These are phyloP conservation scores for Anarhynchus alexandrinus DNA, from an alignment of 2,113 vertebrate genomes.

Conservation along the genomic window DNA sequence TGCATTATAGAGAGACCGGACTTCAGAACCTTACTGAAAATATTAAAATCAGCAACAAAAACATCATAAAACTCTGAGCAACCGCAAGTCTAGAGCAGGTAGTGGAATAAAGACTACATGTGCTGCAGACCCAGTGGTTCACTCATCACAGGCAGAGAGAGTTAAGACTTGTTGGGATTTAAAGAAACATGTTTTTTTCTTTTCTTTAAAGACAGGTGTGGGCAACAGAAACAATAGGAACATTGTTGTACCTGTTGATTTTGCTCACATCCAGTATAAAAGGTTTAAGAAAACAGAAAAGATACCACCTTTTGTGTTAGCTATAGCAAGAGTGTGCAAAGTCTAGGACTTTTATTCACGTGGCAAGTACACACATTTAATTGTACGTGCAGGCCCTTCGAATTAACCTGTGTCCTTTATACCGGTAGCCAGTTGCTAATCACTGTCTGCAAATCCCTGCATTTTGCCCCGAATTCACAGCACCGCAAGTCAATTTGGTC, in stretches of 20 bases:
- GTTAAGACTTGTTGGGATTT: background rate
- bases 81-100: background rate
- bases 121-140: background rate
- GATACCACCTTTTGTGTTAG: background rate
- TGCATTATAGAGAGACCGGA: background rate
- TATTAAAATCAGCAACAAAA: background rate
- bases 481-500: background rate
- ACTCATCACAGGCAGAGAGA: background rate
- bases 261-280: background rate
- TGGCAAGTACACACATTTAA: background rate
- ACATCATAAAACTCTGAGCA: background rate
- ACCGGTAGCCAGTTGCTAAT: background rate
- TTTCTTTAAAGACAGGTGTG: background rate
- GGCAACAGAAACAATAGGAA: background rate
- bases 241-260: background rate
- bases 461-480: background rate
- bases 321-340: background rate
- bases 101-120: background rate
- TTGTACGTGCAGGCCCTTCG: background rate
- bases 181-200: background rate
- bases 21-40: background rate
- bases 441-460: background rate
- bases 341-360: background rate
- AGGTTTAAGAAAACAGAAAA: background rate
- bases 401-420: background rate